Evolutionary conservation across 2,113 vertebrate genomes (phyloP), one percentile per base, ranked within the genome.

Genomic region (Mobula hypostoma): DNA sequence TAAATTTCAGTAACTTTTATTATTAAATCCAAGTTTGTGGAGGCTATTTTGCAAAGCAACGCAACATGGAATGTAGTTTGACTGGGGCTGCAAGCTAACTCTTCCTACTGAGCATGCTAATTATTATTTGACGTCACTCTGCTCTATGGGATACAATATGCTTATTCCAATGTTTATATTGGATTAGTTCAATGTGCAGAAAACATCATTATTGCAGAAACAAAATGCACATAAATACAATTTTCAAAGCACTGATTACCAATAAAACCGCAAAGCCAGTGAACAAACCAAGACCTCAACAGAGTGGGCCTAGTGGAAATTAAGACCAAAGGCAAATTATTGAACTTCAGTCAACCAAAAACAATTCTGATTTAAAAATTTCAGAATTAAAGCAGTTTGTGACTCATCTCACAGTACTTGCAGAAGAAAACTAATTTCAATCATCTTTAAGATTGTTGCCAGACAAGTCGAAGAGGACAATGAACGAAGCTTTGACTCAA

Each of bases 141-240:
- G 66, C 90, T 92, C 32, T 40, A 40, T 72, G 66, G 90, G 68
- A 48, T 92, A 40, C 90, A 92, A 72, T 92, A 32, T 92, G 90
- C 68, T 92, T 92, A 92, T 27, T 92, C 90, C 66, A 19, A 66
- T 92, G 66, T 92, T 74, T 92, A 92, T 92, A 92, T 66, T 72
- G 68, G 63, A 92, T 92, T 72, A 74, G 90, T 72, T 92, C 72
- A 92, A 92, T 72, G n/a, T 92, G 68, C 66, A 70, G 66, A 92
- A 92, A 92, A 72, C 21, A 72, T 72, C 7, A 11, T 92, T 72
- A 74, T 68, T 92, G 63, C 68, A 72, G 68, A 91, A 72, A 40
- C 48, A 36, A 70, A 72, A 40, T 92, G 40, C 68, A 72, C 40
- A 11, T 92, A 66, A 92, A 92, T 40, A 92, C 40, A 92, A 72